Evolutionary conservation across 2,113 vertebrate genomes (phyloP).

Genomic region (Merops nubicus): DNA sequence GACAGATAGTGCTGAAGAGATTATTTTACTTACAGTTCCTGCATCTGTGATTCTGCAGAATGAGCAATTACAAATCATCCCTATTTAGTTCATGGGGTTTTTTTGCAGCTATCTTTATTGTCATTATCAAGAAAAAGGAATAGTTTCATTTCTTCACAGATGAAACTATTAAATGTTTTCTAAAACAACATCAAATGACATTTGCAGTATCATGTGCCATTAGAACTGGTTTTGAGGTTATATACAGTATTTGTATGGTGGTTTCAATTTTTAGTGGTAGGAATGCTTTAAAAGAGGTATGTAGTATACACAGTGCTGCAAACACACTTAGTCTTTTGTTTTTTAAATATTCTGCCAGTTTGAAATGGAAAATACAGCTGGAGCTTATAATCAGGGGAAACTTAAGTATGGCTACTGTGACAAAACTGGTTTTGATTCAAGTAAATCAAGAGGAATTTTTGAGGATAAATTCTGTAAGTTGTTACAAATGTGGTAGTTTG

Average conservation of each 20-base stretch:
- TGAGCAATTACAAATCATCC: not conserved
- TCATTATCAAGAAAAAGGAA: not conserved
- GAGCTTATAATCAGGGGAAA: not conserved
- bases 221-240: not conserved
- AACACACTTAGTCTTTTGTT: not conserved
- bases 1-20: not conserved
- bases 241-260: not conserved
- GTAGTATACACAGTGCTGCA: not conserved
- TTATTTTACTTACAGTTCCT: not conserved
- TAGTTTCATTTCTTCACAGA: not conserved
- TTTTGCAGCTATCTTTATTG: not conserved
- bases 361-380: not conserved
- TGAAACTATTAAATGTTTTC: not conserved
- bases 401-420: not conserved
- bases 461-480: not conserved
- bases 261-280: not conserved
- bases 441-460: too few species aligned
- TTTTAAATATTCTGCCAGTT: not conserved
- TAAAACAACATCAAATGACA: not conserved
- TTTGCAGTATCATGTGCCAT: not conserved
- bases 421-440: not conserved
- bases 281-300: not conserved
- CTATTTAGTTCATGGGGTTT: not conserved
- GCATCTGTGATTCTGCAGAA: not conserved
- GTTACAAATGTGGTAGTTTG: not conserved